Percentiles rank a stretch among this genome's conserved stretches.
These are phyloP conservation scores for Penaeus monodon DNA, from an alignment of 2,888 invertebrate species.

Conservation along the genomic window DNA sequence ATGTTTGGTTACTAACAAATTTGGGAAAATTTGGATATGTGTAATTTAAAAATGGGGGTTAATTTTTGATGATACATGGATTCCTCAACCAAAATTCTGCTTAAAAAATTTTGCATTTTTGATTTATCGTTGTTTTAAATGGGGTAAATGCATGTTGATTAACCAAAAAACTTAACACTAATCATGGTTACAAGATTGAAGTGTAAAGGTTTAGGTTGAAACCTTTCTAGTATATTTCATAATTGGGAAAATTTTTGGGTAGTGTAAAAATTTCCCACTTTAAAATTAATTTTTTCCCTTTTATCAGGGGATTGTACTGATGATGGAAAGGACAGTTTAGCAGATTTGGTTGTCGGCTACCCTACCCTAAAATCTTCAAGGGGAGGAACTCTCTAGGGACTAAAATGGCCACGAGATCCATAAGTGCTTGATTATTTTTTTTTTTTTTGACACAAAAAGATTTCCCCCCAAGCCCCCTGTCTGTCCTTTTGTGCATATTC, in stretches of 20 bases:
- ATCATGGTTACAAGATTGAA: too few relatives aligned
- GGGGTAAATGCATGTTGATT: too few relatives aligned
- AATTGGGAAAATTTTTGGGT: neutral
- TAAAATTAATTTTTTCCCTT: neutral
- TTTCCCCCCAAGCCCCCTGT: neutral
- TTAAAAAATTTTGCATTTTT: too few relatives aligned
- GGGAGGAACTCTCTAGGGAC: constrained; percentile 89
- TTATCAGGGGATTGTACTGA: constrained; percentile 87
- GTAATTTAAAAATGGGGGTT: too few relatives aligned
- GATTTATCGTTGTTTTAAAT: too few relatives aligned
- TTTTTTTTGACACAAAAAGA: too few relatives aligned
- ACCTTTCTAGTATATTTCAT: neutral
- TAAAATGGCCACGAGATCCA: constrained; percentile 95
- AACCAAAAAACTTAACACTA: too few relatives aligned
- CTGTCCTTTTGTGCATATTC: neutral
- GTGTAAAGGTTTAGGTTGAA: too few relatives aligned
- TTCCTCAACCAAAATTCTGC: too few relatives aligned
- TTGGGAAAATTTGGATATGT: too few relatives aligned
- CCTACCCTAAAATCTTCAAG: constrained; percentile 98
- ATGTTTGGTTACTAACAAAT: too few relatives aligned
- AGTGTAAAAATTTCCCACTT: neutral
- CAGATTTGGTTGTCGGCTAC: constrained; percentile 92
- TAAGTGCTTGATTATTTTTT: constrained; percentile 73
- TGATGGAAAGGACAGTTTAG: constrained; percentile 87
- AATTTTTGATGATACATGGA: too few relatives aligned